phyloP scores from a whole-genome alignment of 2,888 invertebrate species.

The Zaprionus lineosus region DNA sequence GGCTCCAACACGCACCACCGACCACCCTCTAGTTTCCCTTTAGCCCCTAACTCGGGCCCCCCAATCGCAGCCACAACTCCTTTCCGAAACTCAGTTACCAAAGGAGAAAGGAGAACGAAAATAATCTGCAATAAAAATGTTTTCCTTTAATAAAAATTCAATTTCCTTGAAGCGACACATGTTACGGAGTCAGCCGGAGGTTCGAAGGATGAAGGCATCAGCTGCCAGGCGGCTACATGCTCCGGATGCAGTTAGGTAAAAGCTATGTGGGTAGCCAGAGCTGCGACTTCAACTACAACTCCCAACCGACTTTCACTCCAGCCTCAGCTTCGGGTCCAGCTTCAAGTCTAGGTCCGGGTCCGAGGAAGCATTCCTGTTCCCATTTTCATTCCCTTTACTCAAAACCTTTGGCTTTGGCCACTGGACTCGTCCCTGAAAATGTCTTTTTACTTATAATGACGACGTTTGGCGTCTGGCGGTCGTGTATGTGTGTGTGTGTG shows the following conservation, averaged over 20 bases:
- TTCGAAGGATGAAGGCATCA: slow-evolving; percentile 26
- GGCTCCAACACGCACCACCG: too few relatives aligned
- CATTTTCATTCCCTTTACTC: slow-evolving; percentile 13
- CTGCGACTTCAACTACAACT: neutral
- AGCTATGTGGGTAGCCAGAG: slow-evolving; percentile 18
- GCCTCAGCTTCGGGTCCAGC: too few relatives aligned
- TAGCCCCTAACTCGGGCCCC: neutral
- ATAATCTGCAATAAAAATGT: slow-evolving; percentile 79
- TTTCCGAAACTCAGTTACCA: neutral
- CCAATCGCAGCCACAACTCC: neutral
- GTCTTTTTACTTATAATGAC: slow-evolving; percentile 74
- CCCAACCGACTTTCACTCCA: too few relatives aligned
- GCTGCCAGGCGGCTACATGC: slow-evolving; percentile 40
- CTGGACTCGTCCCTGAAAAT: slow-evolving; percentile 52
- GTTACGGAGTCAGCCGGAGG: slow-evolving; percentile 51
- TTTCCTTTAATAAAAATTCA: slow-evolving; percentile 81
- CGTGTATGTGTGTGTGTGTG: slow-evolving; percentile 17
- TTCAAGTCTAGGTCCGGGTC: too few relatives aligned
- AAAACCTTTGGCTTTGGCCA: slow-evolving; percentile 28
- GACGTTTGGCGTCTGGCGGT: slow-evolving; percentile 40
- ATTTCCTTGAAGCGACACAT: slow-evolving; percentile 79
- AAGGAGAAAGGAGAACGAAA: slow-evolving; percentile 58
- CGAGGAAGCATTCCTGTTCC: too few relatives aligned
- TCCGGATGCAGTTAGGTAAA: slow-evolving; percentile 69
- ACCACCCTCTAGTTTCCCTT: neutral